A percentile compares a stretch with the other conserved stretches of the same genome.
These are phyloP conservation scores for Incurvaria masculella DNA, from an alignment of 2,888 invertebrate species.

Conservation along the genomic window DNA sequence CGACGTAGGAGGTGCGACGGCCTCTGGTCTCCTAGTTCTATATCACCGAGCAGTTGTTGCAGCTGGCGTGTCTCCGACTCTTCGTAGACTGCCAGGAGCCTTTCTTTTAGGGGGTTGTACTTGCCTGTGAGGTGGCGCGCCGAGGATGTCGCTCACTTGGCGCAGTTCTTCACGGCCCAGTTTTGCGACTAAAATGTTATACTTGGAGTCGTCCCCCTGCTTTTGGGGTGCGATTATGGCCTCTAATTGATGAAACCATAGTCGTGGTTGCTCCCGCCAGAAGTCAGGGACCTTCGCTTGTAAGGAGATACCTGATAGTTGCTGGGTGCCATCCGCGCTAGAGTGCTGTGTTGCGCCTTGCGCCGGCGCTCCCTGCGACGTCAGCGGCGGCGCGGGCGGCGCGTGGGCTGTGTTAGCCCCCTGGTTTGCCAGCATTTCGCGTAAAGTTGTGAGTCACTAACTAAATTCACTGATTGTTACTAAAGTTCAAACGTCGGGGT, in stretches of 20 bases:
- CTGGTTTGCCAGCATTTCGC: no score
- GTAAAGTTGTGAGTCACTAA: no score
- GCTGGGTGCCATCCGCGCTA: no score
- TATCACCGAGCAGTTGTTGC: background rate
- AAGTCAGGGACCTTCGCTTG: conserved; percentile 4
- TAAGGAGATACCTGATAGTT: no score
- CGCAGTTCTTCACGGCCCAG: conserved; percentile 9
- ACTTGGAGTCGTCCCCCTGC: conserved; percentile 1
- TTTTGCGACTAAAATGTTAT: background rate
- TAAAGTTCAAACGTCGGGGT: no score
- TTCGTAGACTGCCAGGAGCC: conserved; percentile 5
- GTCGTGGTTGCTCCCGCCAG: conserved; percentile 11
- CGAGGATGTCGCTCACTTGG: conserved; percentile 11
- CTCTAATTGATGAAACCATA: conserved; percentile 12
- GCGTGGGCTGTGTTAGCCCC: no score
- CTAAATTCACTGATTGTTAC: no score
- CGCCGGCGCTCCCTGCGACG: no score
- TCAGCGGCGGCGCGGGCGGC: no score
- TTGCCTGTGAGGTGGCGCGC: conserved; percentile 9
- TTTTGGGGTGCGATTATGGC: background rate
- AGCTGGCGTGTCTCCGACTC: background rate
- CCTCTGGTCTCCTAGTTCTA: background rate
- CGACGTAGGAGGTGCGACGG: background rate
- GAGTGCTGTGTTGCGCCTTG: no score
- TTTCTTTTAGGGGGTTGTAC: conserved; percentile 8